Conservation (phyloP, 2,797 vertebrate genomes). For the Glossophaga mutica region DNA sequence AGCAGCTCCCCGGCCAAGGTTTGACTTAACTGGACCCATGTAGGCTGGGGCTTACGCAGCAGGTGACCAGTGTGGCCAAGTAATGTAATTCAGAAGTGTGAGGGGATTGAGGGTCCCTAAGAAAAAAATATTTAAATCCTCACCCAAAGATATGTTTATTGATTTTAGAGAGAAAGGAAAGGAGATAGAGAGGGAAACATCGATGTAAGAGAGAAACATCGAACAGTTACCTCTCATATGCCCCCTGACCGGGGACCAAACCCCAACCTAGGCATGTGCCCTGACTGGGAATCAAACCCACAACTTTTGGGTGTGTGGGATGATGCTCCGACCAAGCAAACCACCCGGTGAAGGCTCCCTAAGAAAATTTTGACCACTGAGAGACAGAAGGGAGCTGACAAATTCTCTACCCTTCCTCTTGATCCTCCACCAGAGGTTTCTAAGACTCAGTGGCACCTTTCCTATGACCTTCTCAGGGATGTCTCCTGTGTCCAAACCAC, state of each 20-base stretch:
- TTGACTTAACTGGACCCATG: neutral
- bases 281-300: neutral
- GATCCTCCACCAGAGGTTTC: neutral
- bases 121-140: neutral
- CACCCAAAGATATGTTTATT: neutral
- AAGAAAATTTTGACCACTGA: neutral
- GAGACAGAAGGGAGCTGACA: neutral
- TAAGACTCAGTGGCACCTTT: neutral
- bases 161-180: neutral
- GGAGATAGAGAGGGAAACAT: neutral
- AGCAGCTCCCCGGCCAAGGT: neutral
- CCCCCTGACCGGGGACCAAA: neutral
- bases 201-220: neutral
- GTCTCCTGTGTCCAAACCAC: neutral
- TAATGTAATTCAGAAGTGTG: neutral
- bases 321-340: neutral
- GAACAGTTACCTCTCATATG: neutral
- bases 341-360: neutral
- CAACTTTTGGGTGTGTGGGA: neutral
- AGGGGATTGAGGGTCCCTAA: neutral
- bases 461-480: neutral
- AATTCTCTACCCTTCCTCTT: neutral
- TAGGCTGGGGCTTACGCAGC: neutral
- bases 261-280: neutral
- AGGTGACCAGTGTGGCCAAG: neutral